Base-by-base conservation (phyloP, 2,797 vertebrate genomes). In the Carapus acus region DNA sequence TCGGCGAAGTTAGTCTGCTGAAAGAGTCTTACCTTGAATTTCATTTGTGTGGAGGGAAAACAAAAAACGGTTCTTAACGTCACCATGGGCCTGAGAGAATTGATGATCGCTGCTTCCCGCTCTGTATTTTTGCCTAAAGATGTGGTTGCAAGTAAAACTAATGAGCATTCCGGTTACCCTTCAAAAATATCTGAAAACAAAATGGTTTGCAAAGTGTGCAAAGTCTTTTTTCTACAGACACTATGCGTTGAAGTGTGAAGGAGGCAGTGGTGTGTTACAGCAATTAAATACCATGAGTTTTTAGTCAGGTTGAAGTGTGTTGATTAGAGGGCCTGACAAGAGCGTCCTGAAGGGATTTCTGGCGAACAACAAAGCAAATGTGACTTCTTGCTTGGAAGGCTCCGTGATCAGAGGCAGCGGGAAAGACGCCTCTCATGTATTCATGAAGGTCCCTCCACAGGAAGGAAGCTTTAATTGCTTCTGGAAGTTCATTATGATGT, bases 401-500 rank as follows among this genome's bases (percentile, higher is more conserved):
- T 65, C 46, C 27, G n/a, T 73, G 76, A 86, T 85, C 78, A 80
- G 55, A 63, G 73, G 64, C 66, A 49, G 64, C 18, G 49, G 24
- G 9, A 66, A 62, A 69, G 57, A 53, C 2, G 23, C 56, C 64
- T 77, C 75, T 73, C 69, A 83, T 53, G 74, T 71, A 82, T 81
- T 83, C 80, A 81, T 57, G 54, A 73, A 66, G 67, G 67, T 73
- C 62, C 60, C 73, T 76, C 68, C 61, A 67, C 74, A 81, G 76
- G 74, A 85, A 85, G 67, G 38, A 12, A 47, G 53, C 71, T 73
- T 83, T 86, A 87, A 86, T 87, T 85, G 78, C 79, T 81, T 80
- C 60, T 76, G 75, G 75, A 88, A 81, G 83, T 88, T 87, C 80
- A 83, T 86, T 86, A 83, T 62, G 54, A 62, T 84, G 75, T 77